phyloP scores from a whole-genome alignment of 2,113 vertebrate species.

The Benitochromis conjunctus region DNA sequence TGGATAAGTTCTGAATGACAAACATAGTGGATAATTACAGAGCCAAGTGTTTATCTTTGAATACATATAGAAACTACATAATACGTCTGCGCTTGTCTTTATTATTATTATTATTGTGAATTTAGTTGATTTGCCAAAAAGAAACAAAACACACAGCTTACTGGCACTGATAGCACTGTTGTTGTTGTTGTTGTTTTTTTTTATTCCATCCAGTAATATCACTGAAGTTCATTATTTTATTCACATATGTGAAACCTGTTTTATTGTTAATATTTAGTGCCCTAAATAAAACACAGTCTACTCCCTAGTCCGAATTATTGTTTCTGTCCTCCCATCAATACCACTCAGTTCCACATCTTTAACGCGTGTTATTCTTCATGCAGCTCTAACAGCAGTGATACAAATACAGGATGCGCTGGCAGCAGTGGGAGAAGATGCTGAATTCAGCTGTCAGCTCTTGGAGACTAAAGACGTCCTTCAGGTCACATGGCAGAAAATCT shows the following conservation, averaged over 20 bases:
- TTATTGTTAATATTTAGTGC: neutral
- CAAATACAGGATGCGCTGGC: neutral
- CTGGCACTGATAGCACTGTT: neutral
- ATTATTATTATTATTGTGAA: neutral
- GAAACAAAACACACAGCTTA: neutral
- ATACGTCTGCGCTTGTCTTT: neutral
- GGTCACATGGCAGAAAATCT: slow-evolving; percentile 45
- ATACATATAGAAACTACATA: neutral
- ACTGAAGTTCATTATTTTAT: neutral
- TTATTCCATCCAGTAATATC: neutral
- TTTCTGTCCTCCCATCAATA: neutral
- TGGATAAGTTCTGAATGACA: neutral
- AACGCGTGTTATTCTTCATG: neutral
- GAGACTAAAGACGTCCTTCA: neutral
- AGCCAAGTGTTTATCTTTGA: neutral
- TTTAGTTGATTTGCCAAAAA: neutral
- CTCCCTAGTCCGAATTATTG: neutral
- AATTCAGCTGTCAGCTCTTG: slow-evolving; percentile 4
- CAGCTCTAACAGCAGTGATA: neutral
- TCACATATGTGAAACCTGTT: neutral
- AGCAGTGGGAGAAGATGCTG: neutral
- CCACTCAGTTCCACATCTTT: neutral
- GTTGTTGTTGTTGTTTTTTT: neutral
- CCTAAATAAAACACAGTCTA: neutral
- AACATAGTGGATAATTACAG: neutral